phyloP scores from a whole-genome alignment of 2,113 vertebrate genomes.

The Oxyura jamaicensis region DNA sequence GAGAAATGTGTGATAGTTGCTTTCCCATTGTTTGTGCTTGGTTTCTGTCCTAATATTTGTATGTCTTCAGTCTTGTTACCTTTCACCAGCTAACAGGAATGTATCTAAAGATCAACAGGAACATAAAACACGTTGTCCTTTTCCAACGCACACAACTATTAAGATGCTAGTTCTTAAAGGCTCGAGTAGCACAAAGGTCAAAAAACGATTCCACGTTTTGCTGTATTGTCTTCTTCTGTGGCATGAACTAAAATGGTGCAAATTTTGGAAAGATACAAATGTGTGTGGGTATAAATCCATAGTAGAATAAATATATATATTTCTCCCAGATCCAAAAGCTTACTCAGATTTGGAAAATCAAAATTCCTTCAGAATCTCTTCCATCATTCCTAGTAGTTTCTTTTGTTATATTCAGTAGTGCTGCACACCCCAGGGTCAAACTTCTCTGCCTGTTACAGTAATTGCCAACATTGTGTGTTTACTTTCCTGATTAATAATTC shows the following conservation, averaged over 20 bases:
- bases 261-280: background rate
- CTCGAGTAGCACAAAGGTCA: background rate
- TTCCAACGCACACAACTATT: background rate
- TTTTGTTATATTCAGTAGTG: background rate
- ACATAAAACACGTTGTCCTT: background rate
- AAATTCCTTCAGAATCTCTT: background rate
- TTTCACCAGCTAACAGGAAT: background rate
- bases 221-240: background rate
- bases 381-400: background rate
- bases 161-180: background rate
- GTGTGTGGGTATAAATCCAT: background rate
- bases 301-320: background rate
- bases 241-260: background rate
- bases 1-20: slow-evolving; percentile 18
- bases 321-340: background rate
- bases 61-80: background rate
- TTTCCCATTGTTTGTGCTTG: slow-evolving; percentile 21
- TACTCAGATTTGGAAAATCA: background rate
- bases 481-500: background rate
- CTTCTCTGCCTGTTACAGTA: fast-evolving
- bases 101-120: background rate
- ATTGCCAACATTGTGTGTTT: background rate
- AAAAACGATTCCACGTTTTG: background rate
- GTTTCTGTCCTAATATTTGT: background rate
- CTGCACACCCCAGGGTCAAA: background rate